These are phyloP conservation scores for Typhlichthys subterraneus DNA, from an alignment of 2,797 vertebrate genomes.

Conservation along the genomic window DNA sequence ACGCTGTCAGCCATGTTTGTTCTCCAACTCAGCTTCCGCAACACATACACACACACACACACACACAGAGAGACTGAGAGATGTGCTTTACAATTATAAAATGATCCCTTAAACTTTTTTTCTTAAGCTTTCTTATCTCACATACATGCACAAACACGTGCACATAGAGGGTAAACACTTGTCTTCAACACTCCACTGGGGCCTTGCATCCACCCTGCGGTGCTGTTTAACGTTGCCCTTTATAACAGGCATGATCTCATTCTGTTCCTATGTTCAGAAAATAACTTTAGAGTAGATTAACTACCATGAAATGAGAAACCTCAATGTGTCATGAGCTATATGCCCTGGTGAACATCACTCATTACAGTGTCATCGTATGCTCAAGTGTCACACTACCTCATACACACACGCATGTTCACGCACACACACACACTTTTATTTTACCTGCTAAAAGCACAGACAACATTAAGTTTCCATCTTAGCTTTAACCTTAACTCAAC, in stretches of 20 bases:
- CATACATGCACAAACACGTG: conserved; percentile 10
- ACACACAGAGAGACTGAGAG: conserved; percentile 25
- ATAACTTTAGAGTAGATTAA: conserved; percentile 69
- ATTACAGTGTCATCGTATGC: conserved; percentile 62
- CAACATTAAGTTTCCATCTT: background rate
- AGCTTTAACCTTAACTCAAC: conserved; percentile 24
- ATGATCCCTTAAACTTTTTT: conserved; percentile 11
- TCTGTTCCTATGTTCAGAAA: conserved; percentile 66
- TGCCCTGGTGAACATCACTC: conserved; percentile 75
- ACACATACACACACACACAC: conserved; percentile 43
- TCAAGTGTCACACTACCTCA: conserved; percentile 57
- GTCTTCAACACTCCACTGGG: background rate
- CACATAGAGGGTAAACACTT: conserved; percentile 30
- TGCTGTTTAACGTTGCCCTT: conserved; percentile 61
- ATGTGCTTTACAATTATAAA: conserved; percentile 42
- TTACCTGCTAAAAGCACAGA: background rate
- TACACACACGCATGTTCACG: conserved; percentile 19
- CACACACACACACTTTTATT: conserved; percentile 31
- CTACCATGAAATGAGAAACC: conserved; percentile 77
- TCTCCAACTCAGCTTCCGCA: conserved; percentile 62
- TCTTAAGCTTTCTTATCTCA: background rate
- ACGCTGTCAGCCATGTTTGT: conserved; percentile 73
- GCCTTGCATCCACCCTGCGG: conserved; percentile 32
- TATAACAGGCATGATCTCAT: conserved; percentile 65
- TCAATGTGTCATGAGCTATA: conserved; percentile 76